Conservation (phyloP, 2,888 invertebrate genomes). For the Drosophila fungiperda region DNA sequence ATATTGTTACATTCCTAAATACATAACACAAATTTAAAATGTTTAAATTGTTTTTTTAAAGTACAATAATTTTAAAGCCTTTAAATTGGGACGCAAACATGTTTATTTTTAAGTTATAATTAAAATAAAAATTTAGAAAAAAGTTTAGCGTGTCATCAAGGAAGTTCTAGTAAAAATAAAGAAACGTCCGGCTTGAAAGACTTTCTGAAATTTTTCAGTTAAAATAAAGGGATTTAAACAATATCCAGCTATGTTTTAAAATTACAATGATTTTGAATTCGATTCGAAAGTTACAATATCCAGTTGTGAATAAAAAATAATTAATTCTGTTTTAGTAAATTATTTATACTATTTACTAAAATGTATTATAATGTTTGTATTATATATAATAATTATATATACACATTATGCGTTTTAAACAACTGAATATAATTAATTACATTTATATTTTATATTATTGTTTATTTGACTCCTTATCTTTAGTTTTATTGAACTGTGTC, state of each 20-base stretch:
- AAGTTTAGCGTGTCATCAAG: background rate
- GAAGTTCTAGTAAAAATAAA: background rate
- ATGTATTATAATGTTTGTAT: background rate
- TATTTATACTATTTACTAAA: background rate
- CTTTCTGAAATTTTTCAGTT: background rate
- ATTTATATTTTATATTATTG: background rate
- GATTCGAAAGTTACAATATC: background rate
- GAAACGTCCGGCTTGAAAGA: background rate
- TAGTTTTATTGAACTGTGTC: conserved; percentile 26
- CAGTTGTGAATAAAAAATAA: background rate
- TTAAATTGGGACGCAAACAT: background rate
- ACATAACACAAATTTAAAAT: background rate
- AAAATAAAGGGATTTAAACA: background rate
- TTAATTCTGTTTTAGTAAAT: background rate
- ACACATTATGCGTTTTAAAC: background rate
- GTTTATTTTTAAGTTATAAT: background rate
- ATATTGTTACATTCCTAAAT: conserved; percentile 8
- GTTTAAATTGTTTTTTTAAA: background rate
- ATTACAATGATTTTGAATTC: background rate
- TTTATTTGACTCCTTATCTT: background rate
- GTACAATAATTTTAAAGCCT: background rate
- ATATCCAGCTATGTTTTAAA: too few relatives aligned
- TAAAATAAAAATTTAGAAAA: background rate
- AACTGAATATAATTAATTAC: background rate
- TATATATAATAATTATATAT: background rate